Evolutionary conservation across 2,888 invertebrate genomes (phyloP), one percentile per base, ranked within the genome.

Genomic region (Allacma fusca): DNA sequence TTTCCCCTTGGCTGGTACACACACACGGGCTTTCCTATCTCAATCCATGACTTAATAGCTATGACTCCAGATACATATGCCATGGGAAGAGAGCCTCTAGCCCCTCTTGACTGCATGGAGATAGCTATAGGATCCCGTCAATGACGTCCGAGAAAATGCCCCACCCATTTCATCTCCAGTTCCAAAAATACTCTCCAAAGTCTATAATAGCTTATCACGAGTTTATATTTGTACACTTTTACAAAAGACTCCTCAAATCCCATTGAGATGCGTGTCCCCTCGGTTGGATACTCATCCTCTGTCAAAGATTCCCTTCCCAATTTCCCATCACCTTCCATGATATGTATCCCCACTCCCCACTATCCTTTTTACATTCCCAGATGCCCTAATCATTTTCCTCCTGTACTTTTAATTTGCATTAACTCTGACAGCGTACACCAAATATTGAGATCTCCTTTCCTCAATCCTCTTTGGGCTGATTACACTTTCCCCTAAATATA

Each of bases 141-240:
- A 64, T 73, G 73, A 73, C 73, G 73, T 73, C 62, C 64, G 23
- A 62, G 2, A 28, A 29, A 26, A 67, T 24, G 26, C 29, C 62
- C 72, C 21, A 23, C 72, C 59, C 19, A 26, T 57, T 13, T 70
- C 70, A 70, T 70, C 70, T 21, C 40, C 24, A 23, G 16, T 24
- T 70, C 70, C 70, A 12, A 70, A 70, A 70, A 70, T 70, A 70
- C 43, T 43, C 29, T 70, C 4, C 12, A 50, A 43, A 70, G 24
- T 44, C 44, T 70, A 44, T 50, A 70, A 24, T 44, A 44, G 40
- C 26, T 57, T 57, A 2, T 19, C 5, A 57, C 4, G 57, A 21
- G 57, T 57, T 57, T 57, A 21, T 57, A 21, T 57, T 21, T 57
- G 19, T 9, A 21, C 57, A 34, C 34, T 34, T 34, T 34, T 34